phyloP scores from a whole-genome alignment of 2,797 vertebrate genomes.

The Pangasius djambal region DNA sequence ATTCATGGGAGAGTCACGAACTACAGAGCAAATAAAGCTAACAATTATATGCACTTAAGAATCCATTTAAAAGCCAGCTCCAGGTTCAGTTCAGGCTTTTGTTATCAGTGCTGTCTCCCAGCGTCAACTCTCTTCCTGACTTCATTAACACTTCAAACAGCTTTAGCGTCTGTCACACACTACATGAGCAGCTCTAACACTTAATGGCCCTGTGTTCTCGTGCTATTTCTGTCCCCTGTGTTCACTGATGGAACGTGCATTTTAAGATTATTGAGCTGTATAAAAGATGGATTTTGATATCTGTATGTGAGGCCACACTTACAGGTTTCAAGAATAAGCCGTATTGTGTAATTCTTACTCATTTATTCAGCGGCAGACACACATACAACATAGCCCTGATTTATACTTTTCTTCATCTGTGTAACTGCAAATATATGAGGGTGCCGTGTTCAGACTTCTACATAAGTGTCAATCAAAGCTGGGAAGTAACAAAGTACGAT shows the following conservation, averaged over 20 bases:
- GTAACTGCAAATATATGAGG: not conserved
- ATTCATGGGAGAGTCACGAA: not conserved
- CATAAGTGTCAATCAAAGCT: not conserved
- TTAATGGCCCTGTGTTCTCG: conserved; percentile 50
- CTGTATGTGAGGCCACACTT: not conserved
- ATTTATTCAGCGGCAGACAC: not conserved
- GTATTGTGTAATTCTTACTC: not conserved
- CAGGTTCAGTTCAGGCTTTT: conserved; percentile 13
- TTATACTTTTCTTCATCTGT: not conserved
- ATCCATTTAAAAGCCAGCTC: conserved; percentile 8
- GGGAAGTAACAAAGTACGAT: not conserved
- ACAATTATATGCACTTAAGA: conserved; percentile 26
- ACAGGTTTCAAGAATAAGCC: not conserved
- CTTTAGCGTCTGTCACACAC: conserved; percentile 61
- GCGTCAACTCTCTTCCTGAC: conserved; percentile 14
- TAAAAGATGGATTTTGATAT: conserved; percentile 13
- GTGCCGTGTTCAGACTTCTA: not conserved
- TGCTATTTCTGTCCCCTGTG: conserved; percentile 66
- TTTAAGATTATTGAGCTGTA: not conserved
- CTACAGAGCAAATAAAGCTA: conserved; percentile 29
- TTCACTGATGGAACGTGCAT: conserved; percentile 44
- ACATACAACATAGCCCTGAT: not conserved
- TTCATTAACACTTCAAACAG: conserved; percentile 70
- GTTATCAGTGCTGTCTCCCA: conserved; percentile 22
- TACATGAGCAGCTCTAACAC: conserved; percentile 58